A percentile compares a stretch with the other conserved stretches of the same genome.
Evolutionary conservation across 2,113 vertebrate genomes (phyloP).

Genomic region (Seriola rivoliana): DNA sequence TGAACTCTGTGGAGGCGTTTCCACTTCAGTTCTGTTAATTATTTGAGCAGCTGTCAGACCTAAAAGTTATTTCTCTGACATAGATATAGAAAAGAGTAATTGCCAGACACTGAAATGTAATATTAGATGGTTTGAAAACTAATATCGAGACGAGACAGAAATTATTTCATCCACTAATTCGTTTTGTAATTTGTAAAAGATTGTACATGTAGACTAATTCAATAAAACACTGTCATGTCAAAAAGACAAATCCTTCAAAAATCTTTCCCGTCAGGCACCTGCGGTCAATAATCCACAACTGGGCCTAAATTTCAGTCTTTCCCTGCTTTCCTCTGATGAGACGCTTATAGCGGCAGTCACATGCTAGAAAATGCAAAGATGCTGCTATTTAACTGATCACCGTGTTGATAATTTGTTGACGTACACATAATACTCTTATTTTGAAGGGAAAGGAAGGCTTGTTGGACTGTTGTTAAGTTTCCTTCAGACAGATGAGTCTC

Average conservation of each 20-base stretch:
- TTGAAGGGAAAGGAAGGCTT: not conserved
- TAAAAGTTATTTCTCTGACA: no score
- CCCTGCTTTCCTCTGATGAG: no score
- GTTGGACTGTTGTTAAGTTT: not conserved
- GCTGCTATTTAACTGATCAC: not conserved
- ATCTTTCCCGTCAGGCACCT: no score
- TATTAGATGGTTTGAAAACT: no score
- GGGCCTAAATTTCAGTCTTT: not conserved
- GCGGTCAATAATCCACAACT: not conserved
- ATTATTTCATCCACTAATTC: not conserved
- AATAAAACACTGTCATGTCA: not conserved
- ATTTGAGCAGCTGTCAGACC: not conserved
- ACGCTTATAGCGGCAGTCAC: no score
- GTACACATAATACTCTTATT: not conserved
- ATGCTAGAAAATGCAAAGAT: no score
- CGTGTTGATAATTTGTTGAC: not conserved
- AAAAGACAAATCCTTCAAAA: not conserved
- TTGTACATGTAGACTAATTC: not conserved
- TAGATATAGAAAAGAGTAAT: no score
- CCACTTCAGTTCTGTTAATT: no score
- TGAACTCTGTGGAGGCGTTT: not conserved
- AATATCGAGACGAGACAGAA: not conserved
- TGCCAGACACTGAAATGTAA: no score
- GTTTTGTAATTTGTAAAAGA: no score
- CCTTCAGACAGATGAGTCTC: not conserved